Percentiles rank a stretch among this genome's conserved stretches.
Conservation (phyloP, 2,797 vertebrate species). For the Otolemur crassicaudatus region DNA sequence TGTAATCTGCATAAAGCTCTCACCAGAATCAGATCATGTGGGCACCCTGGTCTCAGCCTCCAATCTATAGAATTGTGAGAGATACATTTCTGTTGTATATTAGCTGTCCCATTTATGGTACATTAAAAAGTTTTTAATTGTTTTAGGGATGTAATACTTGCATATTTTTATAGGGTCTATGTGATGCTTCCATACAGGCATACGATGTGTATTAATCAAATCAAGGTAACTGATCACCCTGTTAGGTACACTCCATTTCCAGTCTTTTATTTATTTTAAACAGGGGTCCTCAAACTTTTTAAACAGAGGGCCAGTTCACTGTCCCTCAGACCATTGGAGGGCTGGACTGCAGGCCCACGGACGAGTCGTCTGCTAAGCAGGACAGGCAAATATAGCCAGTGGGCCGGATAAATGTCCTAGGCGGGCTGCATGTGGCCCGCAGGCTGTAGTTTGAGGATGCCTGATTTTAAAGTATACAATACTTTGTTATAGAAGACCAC, state of each 20-base stretch:
- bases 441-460: too few species aligned
- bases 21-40: accelerated
- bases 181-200: neutral
- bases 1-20: neutral
- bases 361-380: too few species aligned
- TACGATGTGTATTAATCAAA: neutral
- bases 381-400: too few species aligned
- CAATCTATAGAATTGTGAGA: too few species aligned
- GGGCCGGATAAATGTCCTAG: too few species aligned
- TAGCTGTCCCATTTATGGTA: too few species aligned
- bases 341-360: too few species aligned
- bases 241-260: neutral
- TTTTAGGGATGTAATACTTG: neutral
- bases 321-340: too few species aligned
- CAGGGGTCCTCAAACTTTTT: too few species aligned
- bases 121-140: neutral
- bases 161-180: neutral
- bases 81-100: neutral
- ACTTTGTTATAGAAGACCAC: neutral
- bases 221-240: neutral
- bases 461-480: neutral
- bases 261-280: neutral
- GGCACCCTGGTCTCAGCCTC: neutral
- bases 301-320: too few species aligned
- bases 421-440: too few species aligned